These are phyloP conservation scores for Lepidonotus clava DNA, from an alignment of 2,888 invertebrate genomes.

Conservation along the genomic window DNA sequence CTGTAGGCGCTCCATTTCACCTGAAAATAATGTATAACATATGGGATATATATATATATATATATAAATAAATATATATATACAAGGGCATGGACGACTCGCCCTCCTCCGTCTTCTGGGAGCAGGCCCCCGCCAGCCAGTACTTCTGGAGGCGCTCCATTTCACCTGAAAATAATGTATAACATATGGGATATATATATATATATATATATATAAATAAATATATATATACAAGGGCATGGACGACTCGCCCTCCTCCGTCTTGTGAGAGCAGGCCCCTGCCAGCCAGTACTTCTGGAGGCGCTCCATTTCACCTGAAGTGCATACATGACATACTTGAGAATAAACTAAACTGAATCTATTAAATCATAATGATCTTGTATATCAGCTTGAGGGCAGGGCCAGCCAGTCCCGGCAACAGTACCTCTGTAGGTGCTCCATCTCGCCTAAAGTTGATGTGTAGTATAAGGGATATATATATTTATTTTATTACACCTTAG, in stretches of 20 bases:
- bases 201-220: too few species aligned
- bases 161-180: slow-evolving; percentile 84
- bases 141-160: slow-evolving; percentile 93
- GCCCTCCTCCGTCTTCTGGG: slow-evolving; percentile 89
- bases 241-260: slow-evolving; percentile 87
- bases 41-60: background rate
- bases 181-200: too few species aligned
- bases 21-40: slow-evolving; percentile 71
- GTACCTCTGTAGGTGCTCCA: too few species aligned
- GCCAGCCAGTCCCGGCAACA: too few species aligned
- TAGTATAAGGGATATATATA: too few species aligned
- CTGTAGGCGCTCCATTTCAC: slow-evolving; percentile 95
- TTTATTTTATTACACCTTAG: too few species aligned
- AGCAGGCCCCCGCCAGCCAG: slow-evolving; percentile 98
- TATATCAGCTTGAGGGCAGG: too few species aligned
- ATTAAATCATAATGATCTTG: too few species aligned
- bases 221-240: too few species aligned
- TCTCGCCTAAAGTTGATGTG: too few species aligned
- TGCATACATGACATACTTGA: too few species aligned
- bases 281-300: slow-evolving; percentile 96
- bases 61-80: background rate
- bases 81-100: slow-evolving; percentile 85
- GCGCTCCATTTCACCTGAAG: slow-evolving; percentile 94
- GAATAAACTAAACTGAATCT: too few species aligned
- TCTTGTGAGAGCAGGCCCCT: slow-evolving; percentile 95